Evolutionary conservation across 2,113 vertebrate species (phyloP), one percentile per base, ranked within the genome.

Genomic region (Pogonocichla stellata): DNA sequence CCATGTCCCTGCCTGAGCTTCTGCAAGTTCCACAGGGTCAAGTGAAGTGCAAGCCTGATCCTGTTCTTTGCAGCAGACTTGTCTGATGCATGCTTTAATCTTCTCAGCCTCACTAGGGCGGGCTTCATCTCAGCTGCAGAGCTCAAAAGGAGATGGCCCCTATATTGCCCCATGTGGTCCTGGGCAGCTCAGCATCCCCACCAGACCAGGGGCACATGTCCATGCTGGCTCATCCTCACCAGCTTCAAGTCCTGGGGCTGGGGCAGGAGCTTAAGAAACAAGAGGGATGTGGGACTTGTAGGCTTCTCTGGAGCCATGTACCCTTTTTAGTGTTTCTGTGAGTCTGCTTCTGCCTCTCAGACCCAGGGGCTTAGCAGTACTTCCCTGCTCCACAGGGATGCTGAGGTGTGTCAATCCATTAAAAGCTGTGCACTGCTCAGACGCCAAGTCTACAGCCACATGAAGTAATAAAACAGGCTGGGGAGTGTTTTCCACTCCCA

Each of bases 11-110:
- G 36, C 26, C 67, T 78, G 70, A 77, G 50, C 50, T 73, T 72
- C 54, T 94, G 36, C 40, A 77, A 36, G 67, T 89, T 54, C 25
- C 50, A 73, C 74, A 81, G 64, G 54, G 88, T 87, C 92, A 94
- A 80, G 66, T 79, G 62, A 92, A 73, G 58, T 80, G 83, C 80
- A 80, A 94, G 58, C n/a, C 72, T 61, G 54, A 89, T 47, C 31
- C n/a, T 84, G 25, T 61, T 93, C 60, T 78, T 38, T 4, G 56
- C 74, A 70, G 31, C 56, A 66, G 80, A 74, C 60, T 93, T 78
- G 78, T 47, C 65, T 2, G 1, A 25, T 9, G 4, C 6, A 0
- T 25, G 28, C 36, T 80, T 87, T 85, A 45, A 48, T 16, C 50
- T 13, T 28, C 9, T 38, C 66, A 86, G 29, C 47, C 75, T 87